These are phyloP conservation scores for Patella caerulea DNA, from an alignment of 2,888 invertebrate genomes.

Conservation along the genomic window DNA sequence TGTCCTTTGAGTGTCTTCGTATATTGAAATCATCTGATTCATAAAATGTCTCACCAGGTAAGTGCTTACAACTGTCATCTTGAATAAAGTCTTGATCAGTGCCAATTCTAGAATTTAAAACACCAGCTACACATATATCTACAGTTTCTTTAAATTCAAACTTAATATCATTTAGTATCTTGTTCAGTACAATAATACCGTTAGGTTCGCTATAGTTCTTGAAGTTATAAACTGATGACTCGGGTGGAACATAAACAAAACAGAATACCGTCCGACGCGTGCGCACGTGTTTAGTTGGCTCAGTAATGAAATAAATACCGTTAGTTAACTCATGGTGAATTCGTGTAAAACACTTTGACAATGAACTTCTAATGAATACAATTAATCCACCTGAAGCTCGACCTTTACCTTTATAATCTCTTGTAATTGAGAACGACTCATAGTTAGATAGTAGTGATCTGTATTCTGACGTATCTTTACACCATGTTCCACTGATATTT, in stretches of 20 bases:
- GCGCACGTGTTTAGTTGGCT: neutral
- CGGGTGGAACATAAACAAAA: neutral
- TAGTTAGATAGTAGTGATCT: neutral
- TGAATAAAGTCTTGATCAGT: neutral
- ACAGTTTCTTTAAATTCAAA: neutral
- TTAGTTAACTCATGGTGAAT: neutral
- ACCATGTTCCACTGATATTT: too few species aligned
- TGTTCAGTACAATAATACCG: neutral
- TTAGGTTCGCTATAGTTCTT: neutral
- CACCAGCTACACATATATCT: neutral
- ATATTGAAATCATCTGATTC: neutral
- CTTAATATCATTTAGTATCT: neutral
- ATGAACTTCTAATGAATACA: neutral
- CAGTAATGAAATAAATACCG: neutral
- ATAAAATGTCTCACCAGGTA: neutral
- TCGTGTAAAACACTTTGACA: neutral
- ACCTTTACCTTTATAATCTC: conserved; percentile 6
- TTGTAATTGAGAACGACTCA: neutral
- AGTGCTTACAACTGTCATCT: neutral
- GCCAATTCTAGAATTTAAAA: neutral
- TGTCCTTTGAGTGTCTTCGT: neutral
- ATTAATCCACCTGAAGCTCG: neutral
- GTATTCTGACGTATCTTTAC: neutral
- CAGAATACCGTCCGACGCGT: neutral
- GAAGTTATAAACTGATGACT: neutral